Evolutionary conservation across 2,888 invertebrate species (phyloP), one percentile per base, ranked within the genome.

Genomic region (Scaptomyza tumidula): DNA sequence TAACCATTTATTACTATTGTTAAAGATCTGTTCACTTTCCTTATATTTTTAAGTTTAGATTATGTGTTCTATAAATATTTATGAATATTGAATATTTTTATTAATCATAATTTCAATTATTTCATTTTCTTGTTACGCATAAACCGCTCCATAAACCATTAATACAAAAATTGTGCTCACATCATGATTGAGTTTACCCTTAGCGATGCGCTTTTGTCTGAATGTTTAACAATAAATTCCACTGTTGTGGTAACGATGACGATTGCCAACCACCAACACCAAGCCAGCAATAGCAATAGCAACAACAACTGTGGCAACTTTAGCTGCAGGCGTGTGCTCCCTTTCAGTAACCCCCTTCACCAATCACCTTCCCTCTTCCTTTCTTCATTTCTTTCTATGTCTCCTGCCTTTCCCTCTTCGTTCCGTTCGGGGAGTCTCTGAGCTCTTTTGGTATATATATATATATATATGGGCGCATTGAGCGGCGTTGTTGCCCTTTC

Each of bases 221-320:
- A 62, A 86, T 88, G 80, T 86, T 83, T 70, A 56, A 83, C 88
- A 83, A 83, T 75, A 75, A 75, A 88, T 80, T 83, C 83, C 83
- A 88, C 83, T 83, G 83, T 84, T 85, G 89, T 68, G 85, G 85
- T 87, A 89, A 89, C 85, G 85, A 89, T 85, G 85, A 87, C 89
- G 88, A 85, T 89, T 85, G 84, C 86, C 70, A 75, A 70, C 62
- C 84, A 62, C 10, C 79, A 49, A 57, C 84, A 62, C 10, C 79
- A 49, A 57, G n/a, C 60, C 62, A 50, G 4, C 35, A 37, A 14
- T 37, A 11, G 7, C 50, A 50, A 6, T 49, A 58, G 46, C 60
- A 46, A 45, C 63, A 67, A 58, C 78, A 70, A 53, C 77, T 62
- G 86, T 83, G 85, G 87, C 81, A 81, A 86, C 84, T 84, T 78